Percentiles rank a stretch among this genome's conserved stretches.
These are phyloP conservation scores for Saccostrea glomerata DNA, from an alignment of 1,140 invertebrate species.

Conservation along the genomic window DNA sequence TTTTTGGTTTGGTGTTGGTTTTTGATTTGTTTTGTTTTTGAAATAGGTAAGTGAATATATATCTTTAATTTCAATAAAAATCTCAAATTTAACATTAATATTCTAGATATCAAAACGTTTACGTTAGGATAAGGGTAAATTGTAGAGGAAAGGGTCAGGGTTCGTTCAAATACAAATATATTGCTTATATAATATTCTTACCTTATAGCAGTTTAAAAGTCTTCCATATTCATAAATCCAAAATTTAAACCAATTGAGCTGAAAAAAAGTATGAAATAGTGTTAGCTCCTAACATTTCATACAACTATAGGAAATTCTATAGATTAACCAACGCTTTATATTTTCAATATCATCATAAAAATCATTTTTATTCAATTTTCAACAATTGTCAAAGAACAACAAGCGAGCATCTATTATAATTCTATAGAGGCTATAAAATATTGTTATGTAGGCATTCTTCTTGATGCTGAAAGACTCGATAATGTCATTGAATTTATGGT, in stretches of 20 bases:
- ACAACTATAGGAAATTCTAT: slow-evolving; percentile 2
- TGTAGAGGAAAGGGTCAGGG: no score
- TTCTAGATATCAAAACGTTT: no score
- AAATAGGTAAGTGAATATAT: no score
- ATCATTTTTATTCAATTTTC: slow-evolving; percentile 37
- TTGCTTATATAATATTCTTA: neutral
- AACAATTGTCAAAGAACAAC: slow-evolving; percentile 19
- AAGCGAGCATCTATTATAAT: slow-evolving; percentile 23
- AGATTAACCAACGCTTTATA: slow-evolving; percentile 12
- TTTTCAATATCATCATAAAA: slow-evolving; percentile 37
- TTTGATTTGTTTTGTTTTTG: neutral
- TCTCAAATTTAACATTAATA: no score
- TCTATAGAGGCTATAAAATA: neutral
- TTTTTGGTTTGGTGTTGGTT: neutral
- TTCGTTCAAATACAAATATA: neutral
- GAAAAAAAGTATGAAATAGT: neutral
- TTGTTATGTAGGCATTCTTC: slow-evolving; percentile 3
- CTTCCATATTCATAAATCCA: neutral
- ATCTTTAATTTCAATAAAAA: no score
- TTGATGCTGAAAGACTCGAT: slow-evolving; percentile 15
- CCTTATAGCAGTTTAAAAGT: neutral
- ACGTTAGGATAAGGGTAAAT: no score
- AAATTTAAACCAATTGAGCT: neutral
- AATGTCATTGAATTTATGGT: slow-evolving; percentile 12
- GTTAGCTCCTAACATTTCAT: neutral